Percentiles rank a stretch among this genome's conserved stretches.
phyloP scores from a whole-genome alignment of 2,888 invertebrate genomes.

The Chalcis sispes region DNA sequence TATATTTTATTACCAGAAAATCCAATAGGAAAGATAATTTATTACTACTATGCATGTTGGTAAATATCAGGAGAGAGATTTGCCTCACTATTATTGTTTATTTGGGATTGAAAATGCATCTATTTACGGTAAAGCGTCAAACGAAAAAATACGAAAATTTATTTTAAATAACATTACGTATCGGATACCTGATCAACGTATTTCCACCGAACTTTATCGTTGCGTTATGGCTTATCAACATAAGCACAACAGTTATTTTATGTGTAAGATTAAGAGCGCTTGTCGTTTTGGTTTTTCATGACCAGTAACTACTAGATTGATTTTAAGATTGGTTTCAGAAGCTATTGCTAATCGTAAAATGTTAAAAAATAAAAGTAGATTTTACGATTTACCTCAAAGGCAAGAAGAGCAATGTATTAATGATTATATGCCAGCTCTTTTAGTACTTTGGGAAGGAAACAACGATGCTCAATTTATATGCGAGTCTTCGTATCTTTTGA shows the following conservation, averaged over 20 bases:
- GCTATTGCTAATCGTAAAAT: slow-evolving; percentile 63
- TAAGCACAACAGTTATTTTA: slow-evolving; percentile 65
- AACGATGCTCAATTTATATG: slow-evolving; percentile 66
- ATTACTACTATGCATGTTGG: slow-evolving; percentile 62
- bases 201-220: slow-evolving; percentile 61
- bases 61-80: slow-evolving; percentile 63
- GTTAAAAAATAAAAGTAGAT: slow-evolving; percentile 60
- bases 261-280: slow-evolving; percentile 59
- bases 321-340: slow-evolving; percentile 56
- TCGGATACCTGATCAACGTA: slow-evolving; percentile 60
- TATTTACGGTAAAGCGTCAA: slow-evolving; percentile 58
- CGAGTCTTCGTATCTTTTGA: slow-evolving; percentile 63
- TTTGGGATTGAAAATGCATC: slow-evolving; percentile 27
- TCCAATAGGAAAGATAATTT: slow-evolving; percentile 21
- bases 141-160: slow-evolving; percentile 63
- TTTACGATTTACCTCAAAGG: slow-evolving; percentile 65
- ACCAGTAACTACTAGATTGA: slow-evolving; percentile 52
- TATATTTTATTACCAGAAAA: not conserved
- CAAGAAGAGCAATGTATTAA: slow-evolving; percentile 58
- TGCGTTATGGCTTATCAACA: slow-evolving; percentile 65
- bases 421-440: slow-evolving; percentile 62
- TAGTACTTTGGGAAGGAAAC: slow-evolving; percentile 66
- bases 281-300: slow-evolving; percentile 63
- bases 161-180: slow-evolving; percentile 63
- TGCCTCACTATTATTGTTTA: slow-evolving; percentile 59